Evolutionary conservation across 2,797 vertebrate species (phyloP).

Genomic region (Sus cebifrons): DNA sequence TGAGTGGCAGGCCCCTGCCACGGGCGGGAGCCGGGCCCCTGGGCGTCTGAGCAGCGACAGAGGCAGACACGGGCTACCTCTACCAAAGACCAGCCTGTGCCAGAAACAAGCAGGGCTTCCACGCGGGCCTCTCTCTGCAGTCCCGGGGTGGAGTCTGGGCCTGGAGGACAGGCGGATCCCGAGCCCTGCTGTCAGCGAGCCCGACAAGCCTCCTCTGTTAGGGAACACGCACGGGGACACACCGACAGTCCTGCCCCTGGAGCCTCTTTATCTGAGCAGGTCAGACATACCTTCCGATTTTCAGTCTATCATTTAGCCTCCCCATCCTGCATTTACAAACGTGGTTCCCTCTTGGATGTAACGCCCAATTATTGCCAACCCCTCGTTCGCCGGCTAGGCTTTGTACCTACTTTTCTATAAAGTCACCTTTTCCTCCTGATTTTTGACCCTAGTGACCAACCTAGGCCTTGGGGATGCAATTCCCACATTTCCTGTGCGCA

Average conservation of each 20-base stretch:
- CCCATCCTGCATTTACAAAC: neutral
- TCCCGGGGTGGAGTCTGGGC: neutral
- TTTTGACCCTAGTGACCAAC: neutral
- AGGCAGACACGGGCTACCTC: neutral
- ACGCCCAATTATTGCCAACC: neutral
- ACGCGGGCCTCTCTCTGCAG: neutral
- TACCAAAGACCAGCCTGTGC: rapidly evolving
- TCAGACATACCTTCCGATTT: neutral
- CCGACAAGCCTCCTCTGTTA: neutral
- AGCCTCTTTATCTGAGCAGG: neutral
- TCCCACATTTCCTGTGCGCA: slow-evolving; percentile 32
- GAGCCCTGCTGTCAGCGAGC: neutral
- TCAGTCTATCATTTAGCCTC: neutral
- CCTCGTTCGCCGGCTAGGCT: neutral
- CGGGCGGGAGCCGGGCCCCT: neutral
- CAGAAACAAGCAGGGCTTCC: neutral
- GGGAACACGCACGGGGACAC: neutral
- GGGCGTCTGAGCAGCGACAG: neutral
- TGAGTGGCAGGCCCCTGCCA: neutral
- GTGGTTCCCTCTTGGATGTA: neutral
- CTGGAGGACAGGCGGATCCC: neutral
- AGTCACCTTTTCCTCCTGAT: neutral
- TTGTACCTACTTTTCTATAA: neutral
- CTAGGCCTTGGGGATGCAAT: neutral
- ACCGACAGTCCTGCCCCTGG: neutral